These are phyloP conservation scores for Egretta garzetta DNA, from an alignment of 2,113 vertebrate species.

Conservation along the genomic window DNA sequence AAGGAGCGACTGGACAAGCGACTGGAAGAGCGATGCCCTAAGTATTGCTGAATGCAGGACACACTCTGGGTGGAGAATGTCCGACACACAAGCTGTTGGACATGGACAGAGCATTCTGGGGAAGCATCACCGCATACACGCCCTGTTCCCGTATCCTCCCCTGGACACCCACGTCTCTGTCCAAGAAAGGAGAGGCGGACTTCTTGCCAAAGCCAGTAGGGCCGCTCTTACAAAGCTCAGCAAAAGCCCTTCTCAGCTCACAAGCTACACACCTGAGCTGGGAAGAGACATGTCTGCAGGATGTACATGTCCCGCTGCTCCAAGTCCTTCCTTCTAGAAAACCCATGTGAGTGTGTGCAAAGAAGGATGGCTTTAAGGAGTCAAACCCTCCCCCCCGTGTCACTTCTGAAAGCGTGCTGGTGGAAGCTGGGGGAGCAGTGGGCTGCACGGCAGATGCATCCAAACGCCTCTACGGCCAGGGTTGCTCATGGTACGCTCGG, in stretches of 20 bases:
- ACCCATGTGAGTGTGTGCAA: background rate
- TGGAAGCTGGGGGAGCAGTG: background rate
- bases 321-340: background rate
- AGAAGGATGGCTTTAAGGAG: background rate
- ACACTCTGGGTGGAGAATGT: background rate
- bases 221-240: background rate
- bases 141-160: background rate
- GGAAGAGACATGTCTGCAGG: background rate
- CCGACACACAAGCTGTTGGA: background rate
- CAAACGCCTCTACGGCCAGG: background rate
- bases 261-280: too few relatives aligned
- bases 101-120: background rate
- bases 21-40: background rate
- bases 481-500: accelerated
- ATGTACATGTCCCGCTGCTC: background rate
- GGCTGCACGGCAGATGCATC: background rate
- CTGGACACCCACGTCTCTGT: background rate
- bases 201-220: background rate
- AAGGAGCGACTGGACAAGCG: background rate
- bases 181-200: background rate
- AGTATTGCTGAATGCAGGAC: background rate
- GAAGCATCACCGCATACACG: accelerated
- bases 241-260: background rate
- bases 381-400: background rate
- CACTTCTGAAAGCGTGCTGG: background rate